These are phyloP conservation scores for Noctua fimbriata DNA, from an alignment of 2,888 invertebrate species.

Conservation along the genomic window DNA sequence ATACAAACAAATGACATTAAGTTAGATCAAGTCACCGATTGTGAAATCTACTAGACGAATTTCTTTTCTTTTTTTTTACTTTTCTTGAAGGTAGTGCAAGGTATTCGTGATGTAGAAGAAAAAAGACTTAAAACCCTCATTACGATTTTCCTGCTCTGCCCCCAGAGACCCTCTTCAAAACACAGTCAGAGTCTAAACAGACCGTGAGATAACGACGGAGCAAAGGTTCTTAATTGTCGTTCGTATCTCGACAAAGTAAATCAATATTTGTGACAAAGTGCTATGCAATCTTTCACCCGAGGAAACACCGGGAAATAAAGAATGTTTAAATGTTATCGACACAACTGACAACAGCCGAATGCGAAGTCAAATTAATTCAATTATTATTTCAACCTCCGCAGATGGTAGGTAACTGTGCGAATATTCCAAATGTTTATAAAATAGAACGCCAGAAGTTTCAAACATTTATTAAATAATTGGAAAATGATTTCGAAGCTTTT, in stretches of 20 bases:
- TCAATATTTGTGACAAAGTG: slow-evolving; percentile 68
- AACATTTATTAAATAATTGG: slow-evolving; percentile 30
- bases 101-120: slow-evolving; percentile 17
- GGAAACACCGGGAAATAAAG: slow-evolving; percentile 31
- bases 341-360: slow-evolving; percentile 26
- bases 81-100: neutral
- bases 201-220: slow-evolving; percentile 50
- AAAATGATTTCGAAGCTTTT: slow-evolving; percentile 21
- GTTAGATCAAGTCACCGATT: neutral
- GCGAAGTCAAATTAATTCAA: slow-evolving; percentile 30
- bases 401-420: slow-evolving; percentile 1
- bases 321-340: slow-evolving; percentile 31
- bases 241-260: slow-evolving; percentile 56
- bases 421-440: slow-evolving; percentile 22
- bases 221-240: slow-evolving; percentile 64
- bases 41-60: neutral
- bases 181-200: slow-evolving; percentile 45
- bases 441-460: slow-evolving; percentile 15
- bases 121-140: slow-evolving; percentile 23
- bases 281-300: slow-evolving; percentile 45
- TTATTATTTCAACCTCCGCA: slow-evolving; percentile 18
- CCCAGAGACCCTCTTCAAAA: slow-evolving; percentile 41
- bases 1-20: no score
- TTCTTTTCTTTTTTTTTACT: neutral
- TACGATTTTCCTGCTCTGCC: slow-evolving; percentile 27